These are phyloP conservation scores for Martes martes DNA, from an alignment of 2,113 vertebrate genomes.

Conservation along the genomic window DNA sequence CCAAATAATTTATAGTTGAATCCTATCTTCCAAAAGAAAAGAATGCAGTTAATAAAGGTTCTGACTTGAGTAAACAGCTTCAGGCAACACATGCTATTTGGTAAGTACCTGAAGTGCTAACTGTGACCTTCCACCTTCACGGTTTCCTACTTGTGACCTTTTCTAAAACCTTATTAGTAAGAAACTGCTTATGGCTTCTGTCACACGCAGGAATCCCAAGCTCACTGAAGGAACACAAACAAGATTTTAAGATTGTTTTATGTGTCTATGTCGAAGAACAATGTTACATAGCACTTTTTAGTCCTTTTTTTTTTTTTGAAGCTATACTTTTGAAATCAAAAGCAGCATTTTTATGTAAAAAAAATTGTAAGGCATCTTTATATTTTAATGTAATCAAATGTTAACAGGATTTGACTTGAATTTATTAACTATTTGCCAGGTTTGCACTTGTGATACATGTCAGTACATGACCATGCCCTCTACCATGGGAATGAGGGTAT, in stretches of 20 bases:
- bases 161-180: slow-evolving; percentile 67
- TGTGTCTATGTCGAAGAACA: neutral
- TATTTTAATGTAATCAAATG: neutral
- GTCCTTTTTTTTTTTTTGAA: neutral
- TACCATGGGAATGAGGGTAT: neutral
- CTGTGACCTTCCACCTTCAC: slow-evolving; percentile 55
- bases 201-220: neutral
- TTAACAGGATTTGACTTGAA: neutral
- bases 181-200: slow-evolving; percentile 46
- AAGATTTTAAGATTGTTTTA: slow-evolving; percentile 42
- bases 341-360: neutral
- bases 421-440: neutral
- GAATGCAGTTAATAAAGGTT: slow-evolving; percentile 76
- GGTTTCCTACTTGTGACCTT: slow-evolving; percentile 50
- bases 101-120: slow-evolving; percentile 59
- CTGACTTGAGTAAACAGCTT: slow-evolving; percentile 71
- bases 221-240: neutral
- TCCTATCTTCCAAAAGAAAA: slow-evolving; percentile 74
- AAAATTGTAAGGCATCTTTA: neutral
- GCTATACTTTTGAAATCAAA: neutral
- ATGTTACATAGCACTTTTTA: neutral
- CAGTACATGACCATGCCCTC: neutral
- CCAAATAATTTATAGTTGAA: slow-evolving; percentile 79
- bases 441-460: neutral
- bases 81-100: slow-evolving; percentile 7